Percentiles rank a stretch among this genome's conserved stretches.
These are phyloP conservation scores for Nemopilema nomurai DNA, from an alignment of 30 jellyfish, hydroid and myxozoan species.

Conservation along the genomic window DNA sequence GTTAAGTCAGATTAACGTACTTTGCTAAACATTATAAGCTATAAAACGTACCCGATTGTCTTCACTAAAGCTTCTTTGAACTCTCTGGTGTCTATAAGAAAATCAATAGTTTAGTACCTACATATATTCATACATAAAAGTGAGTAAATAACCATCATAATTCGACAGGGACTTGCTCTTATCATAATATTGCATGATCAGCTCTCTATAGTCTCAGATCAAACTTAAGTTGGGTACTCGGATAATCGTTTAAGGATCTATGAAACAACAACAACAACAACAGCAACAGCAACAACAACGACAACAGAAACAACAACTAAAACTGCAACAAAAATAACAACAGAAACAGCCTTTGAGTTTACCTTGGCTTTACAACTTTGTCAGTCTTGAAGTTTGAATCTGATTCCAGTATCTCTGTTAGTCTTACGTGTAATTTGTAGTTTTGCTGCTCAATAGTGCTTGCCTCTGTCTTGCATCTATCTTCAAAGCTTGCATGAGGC, in stretches of 20 bases:
- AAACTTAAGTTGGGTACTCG: too few relatives aligned
- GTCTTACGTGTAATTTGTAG: slow-evolving; percentile 24
- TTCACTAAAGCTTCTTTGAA: slow-evolving; percentile 32
- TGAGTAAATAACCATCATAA: too few relatives aligned
- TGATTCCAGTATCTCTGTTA: slow-evolving; percentile 12
- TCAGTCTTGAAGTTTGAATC: slow-evolving; percentile 15
- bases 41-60: slow-evolving; percentile 34
- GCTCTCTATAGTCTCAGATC: too few relatives aligned
- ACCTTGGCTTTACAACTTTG: slow-evolving; percentile 19
- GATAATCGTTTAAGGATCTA: too few relatives aligned
- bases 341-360: background rate
- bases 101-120: background rate
- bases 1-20: background rate
- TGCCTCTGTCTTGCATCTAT: slow-evolving; percentile 20
- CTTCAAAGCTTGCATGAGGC: slow-evolving; percentile 39
- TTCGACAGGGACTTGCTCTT: too few relatives aligned
- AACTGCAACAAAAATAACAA: too few relatives aligned
- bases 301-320: too few relatives aligned
- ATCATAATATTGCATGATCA: too few relatives aligned
- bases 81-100: background rate
- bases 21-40: background rate
- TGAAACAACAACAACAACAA: too few relatives aligned
- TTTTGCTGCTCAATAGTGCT: slow-evolving; percentile 21
- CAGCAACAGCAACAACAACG: too few relatives aligned
- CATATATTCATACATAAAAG: too few relatives aligned